Evolutionary conservation across 2,113 vertebrate species (phyloP), one percentile per base, ranked within the genome.

Genomic region (Zosterops pallidus): DNA sequence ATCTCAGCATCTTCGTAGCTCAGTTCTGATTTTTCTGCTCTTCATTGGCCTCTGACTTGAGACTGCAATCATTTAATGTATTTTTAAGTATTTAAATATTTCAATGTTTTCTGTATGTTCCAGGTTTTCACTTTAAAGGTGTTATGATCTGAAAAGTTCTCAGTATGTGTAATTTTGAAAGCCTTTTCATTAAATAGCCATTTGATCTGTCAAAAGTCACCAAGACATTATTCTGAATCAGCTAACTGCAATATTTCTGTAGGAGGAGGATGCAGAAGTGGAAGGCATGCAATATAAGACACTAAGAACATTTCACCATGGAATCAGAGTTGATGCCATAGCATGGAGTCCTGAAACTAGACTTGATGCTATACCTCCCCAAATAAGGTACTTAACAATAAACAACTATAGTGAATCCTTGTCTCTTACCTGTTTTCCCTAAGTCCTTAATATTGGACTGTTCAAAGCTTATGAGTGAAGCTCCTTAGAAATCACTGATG

Each of bases 341-440:
- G 99, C 99, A 2, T 99, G 99, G 99, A 99, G 99, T 94, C 99
- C 99, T 15, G 98, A 99, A 96, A 99, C 98, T 23, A 98, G 98
- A 44, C 98, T 99, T 92, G 98, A 99, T 97, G 94, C 98, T 63
- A 93, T 99, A 93, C 98, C 98, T 96, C 97, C 98, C 11, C 88
- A 96, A 85, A 94, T 99, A 97, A 99, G 98, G 99, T 99, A 98
- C 85, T 96, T 89, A 37, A 42, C 29, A 57, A 37, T 52, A 63
- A 78, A 63, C 25, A 9, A 52, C 2, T 94, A 28, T 14, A 76
- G 5, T 10, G 22, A 72, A 63, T 87, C 52, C 13, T 84, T 47
- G 25, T 84, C 35, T 71, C 55, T 78, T 55, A 6, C 3, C 47
- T 91, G 6, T 83, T 39, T 74, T 67, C 18, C 12, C 8, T n/a